These are phyloP conservation scores for Sympetrum striolatum DNA, from an alignment of 2,888 invertebrate genomes.

Conservation along the genomic window DNA sequence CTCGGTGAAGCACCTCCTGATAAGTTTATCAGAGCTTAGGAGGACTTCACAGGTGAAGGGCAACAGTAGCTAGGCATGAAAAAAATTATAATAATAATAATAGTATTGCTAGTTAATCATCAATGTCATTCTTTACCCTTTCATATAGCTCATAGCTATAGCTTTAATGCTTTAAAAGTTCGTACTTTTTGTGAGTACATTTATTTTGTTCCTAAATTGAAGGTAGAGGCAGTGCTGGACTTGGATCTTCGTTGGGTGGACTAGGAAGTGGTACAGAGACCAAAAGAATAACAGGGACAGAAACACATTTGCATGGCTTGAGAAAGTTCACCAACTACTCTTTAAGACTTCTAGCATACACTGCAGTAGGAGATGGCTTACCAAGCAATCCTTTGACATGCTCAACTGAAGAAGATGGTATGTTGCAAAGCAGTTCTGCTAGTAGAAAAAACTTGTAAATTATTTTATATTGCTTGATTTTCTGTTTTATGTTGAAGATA, in stretches of 20 bases:
- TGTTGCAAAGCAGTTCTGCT: conserved; percentile 41
- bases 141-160: too few species aligned
- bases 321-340: conserved; percentile 71
- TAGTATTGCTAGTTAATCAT: too few species aligned
- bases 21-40: too few species aligned
- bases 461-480: too few species aligned
- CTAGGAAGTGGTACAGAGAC: conserved; percentile 16
- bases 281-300: conserved; percentile 23
- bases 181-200: background rate
- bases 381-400: conserved; percentile 65
- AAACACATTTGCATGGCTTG: conserved; percentile 60
- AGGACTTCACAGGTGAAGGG: too few species aligned
- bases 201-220: background rate
- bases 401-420: conserved; percentile 68
- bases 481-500: too few species aligned
- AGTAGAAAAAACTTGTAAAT: too few species aligned
- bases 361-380: conserved; percentile 69
- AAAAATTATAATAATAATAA: too few species aligned
- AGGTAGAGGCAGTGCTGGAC: background rate
- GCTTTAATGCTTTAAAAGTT: background rate
- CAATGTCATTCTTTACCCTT: too few species aligned
- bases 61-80: too few species aligned
- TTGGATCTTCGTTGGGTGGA: background rate
- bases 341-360: conserved; percentile 69
- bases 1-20: too few species aligned